Conservation (phyloP, 2,797 vertebrate species). For the Toxotes lorentzi region DNA sequence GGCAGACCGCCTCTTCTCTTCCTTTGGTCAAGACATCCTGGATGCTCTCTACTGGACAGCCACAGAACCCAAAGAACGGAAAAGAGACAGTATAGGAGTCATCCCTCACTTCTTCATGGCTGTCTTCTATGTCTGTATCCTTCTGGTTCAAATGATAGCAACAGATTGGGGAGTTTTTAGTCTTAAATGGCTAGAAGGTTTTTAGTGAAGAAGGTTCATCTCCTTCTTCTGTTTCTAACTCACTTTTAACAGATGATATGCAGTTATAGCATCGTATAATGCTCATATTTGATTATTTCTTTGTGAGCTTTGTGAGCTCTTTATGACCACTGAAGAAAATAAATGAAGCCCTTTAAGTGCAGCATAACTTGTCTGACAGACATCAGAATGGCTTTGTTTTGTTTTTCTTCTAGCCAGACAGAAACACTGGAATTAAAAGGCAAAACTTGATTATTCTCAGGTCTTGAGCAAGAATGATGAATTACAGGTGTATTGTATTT, state of each 20-base stretch:
- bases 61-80: constrained; percentile 95
- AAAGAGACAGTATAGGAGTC: constrained; percentile 94
- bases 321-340: background rate
- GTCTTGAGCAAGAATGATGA: too few species aligned
- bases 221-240: background rate
- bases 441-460: background rate
- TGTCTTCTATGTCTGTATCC: constrained; percentile 99
- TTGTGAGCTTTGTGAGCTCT: background rate
- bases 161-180: background rate
- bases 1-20: constrained; percentile 97
- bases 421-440: background rate
- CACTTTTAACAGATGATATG: background rate
- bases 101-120: constrained; percentile 98
- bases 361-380: background rate
- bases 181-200: background rate
- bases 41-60: constrained; percentile 99
- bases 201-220: background rate
- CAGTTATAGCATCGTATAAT: background rate
- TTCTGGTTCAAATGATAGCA: constrained; percentile 50
- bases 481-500: background rate
- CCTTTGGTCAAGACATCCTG: constrained; percentile 97
- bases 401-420: background rate
- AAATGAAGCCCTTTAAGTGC: background rate
- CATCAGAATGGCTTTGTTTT: constrained; percentile 14
- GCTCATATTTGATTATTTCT: background rate